Evolutionary conservation across 1,140 invertebrate species (phyloP), one percentile per base, ranked within the genome.

Genomic region (Formica selysi): DNA sequence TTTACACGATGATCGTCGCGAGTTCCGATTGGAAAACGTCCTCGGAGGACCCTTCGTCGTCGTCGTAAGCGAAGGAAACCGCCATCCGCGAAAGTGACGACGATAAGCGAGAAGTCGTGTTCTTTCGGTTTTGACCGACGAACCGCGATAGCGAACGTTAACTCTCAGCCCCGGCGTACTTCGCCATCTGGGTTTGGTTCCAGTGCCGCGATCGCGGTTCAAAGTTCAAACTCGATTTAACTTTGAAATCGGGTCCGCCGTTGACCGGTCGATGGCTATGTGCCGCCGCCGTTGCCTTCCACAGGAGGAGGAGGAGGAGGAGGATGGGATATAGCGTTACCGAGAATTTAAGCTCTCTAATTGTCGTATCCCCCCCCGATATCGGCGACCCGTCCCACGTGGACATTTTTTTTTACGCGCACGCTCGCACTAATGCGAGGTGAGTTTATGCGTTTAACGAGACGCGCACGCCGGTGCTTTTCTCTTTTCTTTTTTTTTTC

Each of bases 191-290:
- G 79, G 44, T 61, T 68, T n/a, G 79, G 68, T 74, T 73, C 79
- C 79, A 74, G 36, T 59, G 79, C 29, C 68, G 79, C 79, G 79
- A 83, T 73, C 79, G 79, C 79, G 79, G 79, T 83, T 83, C 73
- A 78, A 85, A 85, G 71, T 85, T 85, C 73, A 78, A 78, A 76
- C 81, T 85, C 81, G 81, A 85, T 85, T 78, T 85, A 85, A 85
- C 81, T 85, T 85, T 78, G 81, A 54, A 85, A 78, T 85, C 81
- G 70, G 71, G 81, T 59, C 22, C 70, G 81, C 61, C 81, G 68
- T 73, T 73, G 79, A 83, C 79, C 68, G 68, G 68, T 83, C 79
- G 44, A 73, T 70, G 64, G 48, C 65, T 48, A 67, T 61, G 68
- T 54, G 76, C 44, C 41, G 61, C 10, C 61, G 41, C 19, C 38